phyloP scores from a whole-genome alignment of 1,140 invertebrate genomes.

The Drosophila grimshawi region DNA sequence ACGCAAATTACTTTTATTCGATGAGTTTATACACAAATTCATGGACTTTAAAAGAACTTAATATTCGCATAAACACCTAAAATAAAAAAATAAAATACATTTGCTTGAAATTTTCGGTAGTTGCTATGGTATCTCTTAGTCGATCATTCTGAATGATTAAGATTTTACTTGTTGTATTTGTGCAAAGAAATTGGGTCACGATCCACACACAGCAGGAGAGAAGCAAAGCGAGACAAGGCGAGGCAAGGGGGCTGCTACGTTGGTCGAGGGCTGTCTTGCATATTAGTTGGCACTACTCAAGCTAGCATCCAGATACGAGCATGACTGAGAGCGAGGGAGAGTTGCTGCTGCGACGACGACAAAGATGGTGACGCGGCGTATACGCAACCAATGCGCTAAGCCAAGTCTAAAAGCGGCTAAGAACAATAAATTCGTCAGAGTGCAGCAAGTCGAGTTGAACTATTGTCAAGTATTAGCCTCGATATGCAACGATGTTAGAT shows the following conservation, averaged over 20 bases:
- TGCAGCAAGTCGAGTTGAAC: conserved; percentile 75
- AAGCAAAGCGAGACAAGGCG: conserved; percentile 20
- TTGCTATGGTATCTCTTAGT: neutral
- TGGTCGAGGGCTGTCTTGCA: conserved; percentile 28
- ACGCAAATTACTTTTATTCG: too few relatives aligned
- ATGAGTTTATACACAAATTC: too few relatives aligned
- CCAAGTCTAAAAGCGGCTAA: conserved; percentile 60
- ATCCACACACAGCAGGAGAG: conserved; percentile 48
- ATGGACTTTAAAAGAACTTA: too few relatives aligned
- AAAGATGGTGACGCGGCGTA: conserved; percentile 59
- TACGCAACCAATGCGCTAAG: conserved; percentile 61
- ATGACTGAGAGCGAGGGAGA: neutral
- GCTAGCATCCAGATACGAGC: neutral
- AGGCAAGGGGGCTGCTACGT: neutral
- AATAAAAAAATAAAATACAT: too few relatives aligned
- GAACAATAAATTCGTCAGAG: conserved; percentile 61
- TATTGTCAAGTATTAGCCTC: conserved; percentile 82
- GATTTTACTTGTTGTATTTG: conserved; percentile 36
- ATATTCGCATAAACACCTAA: too few relatives aligned
- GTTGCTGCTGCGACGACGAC: neutral
- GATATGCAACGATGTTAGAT: conserved; percentile 80
- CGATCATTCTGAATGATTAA: neutral
- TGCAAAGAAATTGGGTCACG: conserved; percentile 81
- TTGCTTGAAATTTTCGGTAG: neutral
- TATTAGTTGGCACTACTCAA: conserved; percentile 30